Evolutionary conservation across 1,140 invertebrate species (phyloP).

Genomic region (Dinothrombium tinctorium): DNA sequence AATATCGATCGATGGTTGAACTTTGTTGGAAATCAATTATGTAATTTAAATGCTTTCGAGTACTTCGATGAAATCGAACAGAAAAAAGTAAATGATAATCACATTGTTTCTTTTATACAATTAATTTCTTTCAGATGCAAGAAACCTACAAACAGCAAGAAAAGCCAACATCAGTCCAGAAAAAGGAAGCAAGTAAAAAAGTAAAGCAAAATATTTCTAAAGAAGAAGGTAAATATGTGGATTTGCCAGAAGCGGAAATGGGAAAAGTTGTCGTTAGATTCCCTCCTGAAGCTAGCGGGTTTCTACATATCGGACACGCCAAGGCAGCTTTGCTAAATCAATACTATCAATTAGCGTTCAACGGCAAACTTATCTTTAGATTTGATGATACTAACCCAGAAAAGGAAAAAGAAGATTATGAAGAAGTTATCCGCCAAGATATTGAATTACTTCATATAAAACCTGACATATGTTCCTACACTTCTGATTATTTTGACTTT

Average conservation of each 20-base stretch:
- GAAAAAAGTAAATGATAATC: too few species aligned
- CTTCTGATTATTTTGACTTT: slow-evolving; percentile 87
- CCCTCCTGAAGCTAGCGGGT: slow-evolving; percentile 94
- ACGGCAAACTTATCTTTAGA: slow-evolving; percentile 88
- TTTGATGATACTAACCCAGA: slow-evolving; percentile 99
- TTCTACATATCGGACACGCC: slow-evolving; percentile 94
- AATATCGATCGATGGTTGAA: too few species aligned
- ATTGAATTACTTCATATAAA: slow-evolving; percentile 70
- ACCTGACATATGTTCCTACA: slow-evolving; percentile 77
- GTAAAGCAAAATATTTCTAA: slow-evolving; percentile 14
- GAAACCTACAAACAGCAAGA: too few species aligned
- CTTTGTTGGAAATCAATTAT: too few species aligned
- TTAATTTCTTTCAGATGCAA: too few species aligned
- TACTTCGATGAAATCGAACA: too few species aligned
- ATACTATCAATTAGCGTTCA: slow-evolving; percentile 76
- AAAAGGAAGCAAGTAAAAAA: too few species aligned
- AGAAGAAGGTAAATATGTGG: slow-evolving; percentile 42
- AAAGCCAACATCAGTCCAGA: too few species aligned
- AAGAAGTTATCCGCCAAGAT: slow-evolving; percentile 85
- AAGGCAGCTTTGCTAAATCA: slow-evolving; percentile 96
- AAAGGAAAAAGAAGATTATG: slow-evolving; percentile 95
- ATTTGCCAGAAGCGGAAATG: slow-evolving; percentile 80
- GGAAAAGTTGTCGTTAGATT: slow-evolving; percentile 86
- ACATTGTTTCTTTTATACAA: too few species aligned
- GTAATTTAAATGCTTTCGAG: too few species aligned